These are phyloP conservation scores for Epizoanthus scotinus DNA, from an alignment of 92 coral and sea anemone genomes.

Conservation along the genomic window DNA sequence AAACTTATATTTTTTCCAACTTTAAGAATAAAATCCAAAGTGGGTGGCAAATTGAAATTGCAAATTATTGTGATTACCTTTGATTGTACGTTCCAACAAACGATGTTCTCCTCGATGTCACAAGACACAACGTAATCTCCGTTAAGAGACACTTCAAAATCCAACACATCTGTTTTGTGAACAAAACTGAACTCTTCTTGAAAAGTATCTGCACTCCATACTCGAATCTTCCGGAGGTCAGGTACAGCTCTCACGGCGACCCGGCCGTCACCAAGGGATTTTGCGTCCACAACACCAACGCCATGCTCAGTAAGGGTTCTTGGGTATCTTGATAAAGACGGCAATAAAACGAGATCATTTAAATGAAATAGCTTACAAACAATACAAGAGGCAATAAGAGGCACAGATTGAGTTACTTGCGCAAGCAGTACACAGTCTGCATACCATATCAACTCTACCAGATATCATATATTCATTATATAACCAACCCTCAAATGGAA, in stretches of 20 bases:
- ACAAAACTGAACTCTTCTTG: conserved; percentile 23
- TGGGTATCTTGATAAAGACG: conserved; percentile 3
- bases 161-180: conserved; percentile 26
- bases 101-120: conserved; percentile 19
- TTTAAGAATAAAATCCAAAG: no score
- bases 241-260: conserved; percentile 18
- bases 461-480: no score
- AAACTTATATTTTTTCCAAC: no score
- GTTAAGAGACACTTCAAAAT: conserved; percentile 23
- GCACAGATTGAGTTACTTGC: no score
- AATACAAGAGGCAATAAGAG: no score
- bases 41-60: no score
- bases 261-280: conserved; percentile 18
- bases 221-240: conserved; percentile 3
- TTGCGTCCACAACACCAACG: conserved; percentile 21
- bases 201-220: conserved; percentile 16
- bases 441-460: no score
- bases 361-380: no score
- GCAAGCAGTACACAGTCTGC: no score
- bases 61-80: no score
- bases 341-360: neutral
- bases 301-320: conserved; percentile 28
- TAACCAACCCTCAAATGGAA: no score
- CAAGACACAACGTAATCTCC: conserved; percentile 22
- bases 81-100: conserved; percentile 7